Conservation (phyloP, 2,797 vertebrate genomes). For the Hypotaenidia okinawae region DNA sequence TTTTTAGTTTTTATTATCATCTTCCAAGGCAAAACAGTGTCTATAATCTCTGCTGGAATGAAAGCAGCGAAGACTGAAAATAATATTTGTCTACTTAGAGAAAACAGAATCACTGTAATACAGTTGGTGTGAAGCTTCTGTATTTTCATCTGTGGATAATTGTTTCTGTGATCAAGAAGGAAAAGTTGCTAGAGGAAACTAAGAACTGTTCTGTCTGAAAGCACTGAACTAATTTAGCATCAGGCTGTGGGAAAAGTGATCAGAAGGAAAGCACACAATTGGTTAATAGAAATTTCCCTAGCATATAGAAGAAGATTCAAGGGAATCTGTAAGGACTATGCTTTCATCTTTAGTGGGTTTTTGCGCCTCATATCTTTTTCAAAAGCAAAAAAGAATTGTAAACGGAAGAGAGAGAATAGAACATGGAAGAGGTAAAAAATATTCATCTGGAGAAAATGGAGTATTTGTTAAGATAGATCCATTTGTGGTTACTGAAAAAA, state of each 20-base stretch:
- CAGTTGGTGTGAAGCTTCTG: neutral
- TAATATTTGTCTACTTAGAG: neutral
- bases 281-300: neutral
- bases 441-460: neutral
- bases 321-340: neutral
- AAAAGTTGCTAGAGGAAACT: neutral
- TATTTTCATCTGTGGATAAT: constrained; percentile 23
- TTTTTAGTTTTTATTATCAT: neutral
- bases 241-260: neutral
- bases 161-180: neutral
- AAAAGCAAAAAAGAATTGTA: neutral
- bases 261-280: neutral
- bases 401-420: neutral
- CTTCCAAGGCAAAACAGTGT: neutral
- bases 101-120: neutral
- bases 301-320: neutral
- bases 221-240: neutral
- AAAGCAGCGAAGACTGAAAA: constrained; percentile 9
- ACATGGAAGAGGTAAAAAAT: neutral
- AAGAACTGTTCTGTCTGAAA: constrained; percentile 1
- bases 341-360: neutral
- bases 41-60: constrained; percentile 23
- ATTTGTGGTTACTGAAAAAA: neutral
- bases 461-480: neutral
- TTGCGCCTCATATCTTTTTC: neutral